phyloP scores from a whole-genome alignment of 2,113 vertebrate species.

The Dromiciops gliroides region DNA sequence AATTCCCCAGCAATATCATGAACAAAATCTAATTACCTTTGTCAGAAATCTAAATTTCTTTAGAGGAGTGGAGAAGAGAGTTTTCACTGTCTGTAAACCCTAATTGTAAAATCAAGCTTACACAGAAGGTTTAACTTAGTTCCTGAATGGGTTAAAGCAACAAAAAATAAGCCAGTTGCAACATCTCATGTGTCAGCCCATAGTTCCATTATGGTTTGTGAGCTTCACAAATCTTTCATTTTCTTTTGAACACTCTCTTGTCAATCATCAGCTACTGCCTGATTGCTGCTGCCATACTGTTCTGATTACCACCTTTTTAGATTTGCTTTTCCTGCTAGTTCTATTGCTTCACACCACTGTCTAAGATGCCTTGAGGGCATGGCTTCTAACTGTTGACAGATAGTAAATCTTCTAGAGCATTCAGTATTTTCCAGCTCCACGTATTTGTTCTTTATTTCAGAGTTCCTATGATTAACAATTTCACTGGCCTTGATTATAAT shows the following conservation, averaged over 20 bases:
- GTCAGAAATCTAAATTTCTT: constrained; percentile 66
- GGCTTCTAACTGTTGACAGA: constrained; percentile 59
- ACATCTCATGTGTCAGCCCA: constrained; percentile 84
- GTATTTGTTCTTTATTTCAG: constrained; percentile 12
- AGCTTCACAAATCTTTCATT: constrained; percentile 82
- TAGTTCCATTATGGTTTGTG: constrained; percentile 83
- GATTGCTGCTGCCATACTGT: constrained; percentile 80
- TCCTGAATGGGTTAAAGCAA: constrained; percentile 85
- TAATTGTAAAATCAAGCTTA: constrained; percentile 53
- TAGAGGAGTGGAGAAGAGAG: constrained; percentile 31
- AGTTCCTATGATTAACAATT: constrained; percentile 77
- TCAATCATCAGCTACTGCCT: constrained; percentile 84
- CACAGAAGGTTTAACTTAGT: constrained; percentile 21
- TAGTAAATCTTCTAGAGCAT: constrained; percentile 32
- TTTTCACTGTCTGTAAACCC: constrained; percentile 58
- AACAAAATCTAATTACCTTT: constrained; percentile 38
- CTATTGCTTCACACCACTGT: constrained; percentile 76
- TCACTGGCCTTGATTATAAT: constrained; percentile 78
- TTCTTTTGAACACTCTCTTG: constrained; percentile 77
- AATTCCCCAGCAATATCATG: constrained; percentile 23
- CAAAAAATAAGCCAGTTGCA: constrained; percentile 85
- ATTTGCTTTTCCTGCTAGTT: constrained; percentile 80
- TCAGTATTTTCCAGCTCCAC: constrained; percentile 47
- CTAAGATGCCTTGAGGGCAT: constrained; percentile 70
- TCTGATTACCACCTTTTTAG: constrained; percentile 82